Base-by-base conservation (phyloP, 2,797 vertebrate genomes). In the Lemur catta region DNA sequence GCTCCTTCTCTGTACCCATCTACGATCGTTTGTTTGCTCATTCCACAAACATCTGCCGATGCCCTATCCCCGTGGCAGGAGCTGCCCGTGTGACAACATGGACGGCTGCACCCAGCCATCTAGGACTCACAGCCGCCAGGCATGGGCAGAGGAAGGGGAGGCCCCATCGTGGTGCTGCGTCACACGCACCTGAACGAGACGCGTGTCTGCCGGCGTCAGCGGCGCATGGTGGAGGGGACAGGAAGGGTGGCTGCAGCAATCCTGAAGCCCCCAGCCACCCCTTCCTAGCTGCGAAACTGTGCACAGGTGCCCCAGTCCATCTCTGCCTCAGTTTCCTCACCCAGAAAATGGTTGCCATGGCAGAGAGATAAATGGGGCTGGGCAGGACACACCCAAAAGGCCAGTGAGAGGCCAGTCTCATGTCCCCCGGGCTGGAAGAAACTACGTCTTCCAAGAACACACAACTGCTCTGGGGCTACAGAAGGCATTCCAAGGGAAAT, bases 151-250 rank as follows among this genome's bases (percentile, higher is more conserved):
- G 59, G 30, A 63, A 7, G 24, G 33, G 24, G 0, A 8, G 59
- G 14, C 0, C 17, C 5, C 43, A 2, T 0, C 18, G 48, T 17
- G 38, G 17, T 55, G 55, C 33, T 6, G 55, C 15, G 26, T 30
- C 24, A 0, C 2, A 2, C 3, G 3, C 1, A 28, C 38, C 43
- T 35, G 28, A 52, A 2, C 1, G 7, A 59, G 65, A 33, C 17
- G 50, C 4, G 5, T 12, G 30, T 33, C 82, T 13, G 1, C 55
- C 17, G 0, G 1, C 43, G 18, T 2, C n/a, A 26, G 6, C 0
- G 0, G 7, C 1, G 15, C 1, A 4, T 33, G 46, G 59, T 0
- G 0, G 46, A 4, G 35, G 26, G 43, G 5, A 0, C 30, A 7
- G 5, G 14, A 15, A 0, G 0, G 12, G 13, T 4, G 14, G 67